Evolutionary conservation across 2,113 vertebrate genomes (phyloP), one percentile per base, ranked within the genome.

Genomic region (Phalacrocorax aristotelis): DNA sequence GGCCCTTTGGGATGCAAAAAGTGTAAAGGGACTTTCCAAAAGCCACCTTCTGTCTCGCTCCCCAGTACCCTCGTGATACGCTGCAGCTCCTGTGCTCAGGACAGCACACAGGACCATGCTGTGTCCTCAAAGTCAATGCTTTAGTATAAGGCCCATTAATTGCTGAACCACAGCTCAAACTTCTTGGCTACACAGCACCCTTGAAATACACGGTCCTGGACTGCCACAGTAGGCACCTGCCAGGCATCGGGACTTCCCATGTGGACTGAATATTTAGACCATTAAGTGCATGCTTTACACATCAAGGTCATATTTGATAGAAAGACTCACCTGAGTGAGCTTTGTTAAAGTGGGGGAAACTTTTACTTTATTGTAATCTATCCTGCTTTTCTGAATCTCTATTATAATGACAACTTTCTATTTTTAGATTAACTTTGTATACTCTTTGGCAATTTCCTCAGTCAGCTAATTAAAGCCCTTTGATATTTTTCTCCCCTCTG

Each of bases 1-100:
- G 22, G 6, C 15, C 32, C 6, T 83, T 36, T 6, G 51, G 62
- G 85, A 26, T 58, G 42, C 30, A 68, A 38, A 65, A 77, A 29
- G 42, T 10, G 34, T 38, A 18, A 75, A 83, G 79, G 30, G 18
- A 12, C 30, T 79, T 57, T 40, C 68, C 40, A 12, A 17, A 55
- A 62, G 22, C 22, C 12, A 79, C 1, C n/a, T 77, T 44, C 34
- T 32, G 15, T n/a, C 25, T 66, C 26, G 9, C 20, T 64, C 23
- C 42, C 54, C 54, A 20, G 13, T 25, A 15, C n/a, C 36, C 13
- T 32, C 36, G 6, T 16, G 34, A 13, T 22, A 0, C 0, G 0
- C 44, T 42, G 42, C 65, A 82, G 62, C 29, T 71, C 42, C 74
- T 23, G 42, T 9, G 42, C 20, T 71, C 34, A 10, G 83, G 48